These are phyloP conservation scores for Euclidia mi DNA, from an alignment of 2,888 invertebrate species.

Conservation along the genomic window DNA sequence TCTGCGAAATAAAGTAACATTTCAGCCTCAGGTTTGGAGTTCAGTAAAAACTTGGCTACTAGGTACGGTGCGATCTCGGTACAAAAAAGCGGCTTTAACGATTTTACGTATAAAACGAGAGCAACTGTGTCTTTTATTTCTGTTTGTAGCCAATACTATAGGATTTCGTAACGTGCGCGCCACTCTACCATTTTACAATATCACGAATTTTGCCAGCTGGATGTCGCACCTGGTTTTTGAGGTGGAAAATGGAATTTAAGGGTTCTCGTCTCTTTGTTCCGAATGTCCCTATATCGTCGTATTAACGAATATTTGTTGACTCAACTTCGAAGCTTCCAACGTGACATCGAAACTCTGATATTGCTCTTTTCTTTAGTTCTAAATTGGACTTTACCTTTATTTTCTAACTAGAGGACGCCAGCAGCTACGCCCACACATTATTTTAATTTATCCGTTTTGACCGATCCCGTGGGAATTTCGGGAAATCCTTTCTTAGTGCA, in stretches of 20 bases:
- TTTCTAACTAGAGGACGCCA: too few species aligned
- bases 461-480: too few species aligned
- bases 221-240: constrained; percentile 55
- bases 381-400: too few species aligned
- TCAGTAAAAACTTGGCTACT: constrained; percentile 41
- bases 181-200: constrained; percentile 60
- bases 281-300: constrained; percentile 10
- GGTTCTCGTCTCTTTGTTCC: constrained; percentile 32
- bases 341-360: too few species aligned
- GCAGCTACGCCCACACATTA: too few species aligned
- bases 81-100: constrained; percentile 54
- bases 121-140: constrained; percentile 53
- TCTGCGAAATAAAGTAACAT: constrained; percentile 46
- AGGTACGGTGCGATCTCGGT: constrained; percentile 41
- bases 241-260: constrained; percentile 54
- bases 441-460: too few species aligned
- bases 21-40: constrained; percentile 40
- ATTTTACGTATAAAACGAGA: constrained; percentile 58
- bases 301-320: constrained; percentile 12
- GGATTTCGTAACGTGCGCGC: constrained; percentile 59
- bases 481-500: too few species aligned
- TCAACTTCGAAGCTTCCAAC: background rate
- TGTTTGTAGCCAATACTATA: constrained; percentile 60
- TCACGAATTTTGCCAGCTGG: constrained; percentile 52
- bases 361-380: too few species aligned